Percentiles rank a stretch among this genome's conserved stretches.
Evolutionary conservation across 2,113 vertebrate genomes (phyloP).

Genomic region (Burhinus oedicnemus): DNA sequence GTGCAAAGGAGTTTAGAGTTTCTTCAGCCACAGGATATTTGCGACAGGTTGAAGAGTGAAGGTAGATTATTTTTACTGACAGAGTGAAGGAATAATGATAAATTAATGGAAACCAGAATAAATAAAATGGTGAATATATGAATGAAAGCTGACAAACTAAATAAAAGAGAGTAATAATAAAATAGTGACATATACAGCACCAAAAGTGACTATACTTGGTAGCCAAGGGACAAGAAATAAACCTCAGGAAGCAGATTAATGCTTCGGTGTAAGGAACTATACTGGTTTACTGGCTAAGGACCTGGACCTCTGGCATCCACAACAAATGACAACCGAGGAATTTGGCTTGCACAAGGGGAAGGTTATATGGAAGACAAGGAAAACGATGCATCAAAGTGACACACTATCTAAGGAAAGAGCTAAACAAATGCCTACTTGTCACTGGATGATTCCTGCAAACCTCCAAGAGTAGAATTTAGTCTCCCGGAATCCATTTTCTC

Average conservation of each 20-base stretch:
- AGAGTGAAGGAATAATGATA: not conserved
- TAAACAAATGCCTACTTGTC: not conserved
- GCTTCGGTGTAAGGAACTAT: not conserved
- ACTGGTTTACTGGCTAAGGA: not conserved
- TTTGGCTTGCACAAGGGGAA: not conserved
- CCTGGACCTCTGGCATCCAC: not conserved
- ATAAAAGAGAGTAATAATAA: not conserved
- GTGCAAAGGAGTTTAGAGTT: not conserved
- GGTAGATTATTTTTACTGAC: not conserved
- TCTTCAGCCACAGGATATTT: not conserved
- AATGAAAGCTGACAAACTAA: not conserved
- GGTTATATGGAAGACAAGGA: not conserved
- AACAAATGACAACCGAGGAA: not conserved
- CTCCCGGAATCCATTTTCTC: not conserved
- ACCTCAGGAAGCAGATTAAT: not conserved
- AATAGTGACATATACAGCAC: not conserved
- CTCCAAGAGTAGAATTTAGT: not conserved
- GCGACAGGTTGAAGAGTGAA: not conserved
- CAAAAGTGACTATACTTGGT: not conserved
- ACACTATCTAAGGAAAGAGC: not conserved
- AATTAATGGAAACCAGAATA: not conserved
- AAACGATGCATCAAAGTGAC: not conserved
- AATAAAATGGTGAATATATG: not conserved
- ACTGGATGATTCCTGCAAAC: not conserved
- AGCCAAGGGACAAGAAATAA: not conserved